A percentile compares a stretch with the other conserved stretches of the same genome.
phyloP scores from a whole-genome alignment of 2,797 vertebrate genomes.

The Syngnathus acus region DNA sequence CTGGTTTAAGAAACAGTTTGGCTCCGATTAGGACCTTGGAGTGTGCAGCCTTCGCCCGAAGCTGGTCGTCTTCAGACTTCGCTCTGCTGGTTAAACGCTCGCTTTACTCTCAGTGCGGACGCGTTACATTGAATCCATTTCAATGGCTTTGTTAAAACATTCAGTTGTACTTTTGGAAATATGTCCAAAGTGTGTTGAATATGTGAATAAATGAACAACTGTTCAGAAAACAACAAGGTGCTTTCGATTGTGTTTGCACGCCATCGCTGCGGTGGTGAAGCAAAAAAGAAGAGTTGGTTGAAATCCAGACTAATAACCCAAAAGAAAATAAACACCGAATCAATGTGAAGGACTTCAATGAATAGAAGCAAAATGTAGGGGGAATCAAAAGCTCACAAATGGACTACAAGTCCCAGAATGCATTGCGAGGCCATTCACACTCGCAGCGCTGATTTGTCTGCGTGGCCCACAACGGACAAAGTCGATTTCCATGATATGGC shows the following conservation, averaged over 20 bases:
- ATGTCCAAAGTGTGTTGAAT: background rate
- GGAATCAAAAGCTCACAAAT: background rate
- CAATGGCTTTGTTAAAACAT: background rate
- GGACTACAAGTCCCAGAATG: background rate
- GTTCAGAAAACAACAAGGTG: background rate
- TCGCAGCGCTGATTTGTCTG: too few relatives aligned
- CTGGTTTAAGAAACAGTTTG: background rate
- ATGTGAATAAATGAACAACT: background rate
- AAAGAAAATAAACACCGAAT: background rate
- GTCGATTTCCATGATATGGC: too few relatives aligned
- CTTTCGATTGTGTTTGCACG: background rate
- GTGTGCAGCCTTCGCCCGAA: background rate
- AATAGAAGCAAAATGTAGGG: background rate
- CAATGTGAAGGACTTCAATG: background rate
- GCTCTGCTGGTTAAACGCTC: background rate
- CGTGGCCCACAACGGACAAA: too few relatives aligned
- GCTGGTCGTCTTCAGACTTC: background rate
- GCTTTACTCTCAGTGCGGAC: background rate
- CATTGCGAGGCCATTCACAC: background rate
- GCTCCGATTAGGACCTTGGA: background rate
- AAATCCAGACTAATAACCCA: background rate
- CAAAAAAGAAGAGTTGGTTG: background rate
- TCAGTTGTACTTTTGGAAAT: background rate
- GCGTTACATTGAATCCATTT: background rate
- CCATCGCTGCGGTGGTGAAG: background rate